Base-by-base conservation (phyloP, 1,140 invertebrate genomes). In the Drosophila pruinosa region DNA sequence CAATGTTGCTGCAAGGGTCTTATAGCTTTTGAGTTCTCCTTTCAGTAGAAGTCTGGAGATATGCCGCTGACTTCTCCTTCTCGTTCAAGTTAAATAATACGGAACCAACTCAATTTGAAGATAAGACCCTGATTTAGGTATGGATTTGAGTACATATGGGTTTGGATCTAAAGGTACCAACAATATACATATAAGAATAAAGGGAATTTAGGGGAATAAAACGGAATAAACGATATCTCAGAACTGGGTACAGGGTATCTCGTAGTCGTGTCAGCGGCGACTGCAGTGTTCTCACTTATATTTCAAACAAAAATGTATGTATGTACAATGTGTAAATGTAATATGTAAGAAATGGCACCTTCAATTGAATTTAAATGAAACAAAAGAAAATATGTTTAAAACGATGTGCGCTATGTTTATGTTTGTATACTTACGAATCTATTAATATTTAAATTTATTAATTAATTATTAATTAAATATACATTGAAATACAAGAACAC, bases 401-500 rank as follows among this genome's bases (percentile, higher is more conserved):
- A 71, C 62, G 47, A 75, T 76, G 80, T 86, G 72, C 77, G 69
- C 80, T 54, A 72, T 52, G 54, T 72, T 72, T 85, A 79, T 85
- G 77, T 86, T 86, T 86, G 80, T 41, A 41, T 83, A 79, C 59
- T 85, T 69, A 74, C 39, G 76, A 86, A 69, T 58, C 73, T 68
- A 81, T 64, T 24, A 67, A 64, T 86, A 88, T 69, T 83, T 83
- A 89, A 89, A 82, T 89, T 88, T 89, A 88, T 88, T 86, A 81
- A 85, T 86, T 85, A 76, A 88, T 75, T 89, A 88, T 86, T 89
- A 88, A 89, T 78, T 89, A 82, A 86, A 89, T 89, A 89, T 86
- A 86, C 82, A 86, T 72, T 53, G 63, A 77, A 62, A 78, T 62
- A 72, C 76, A 74, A 71, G 34, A 57, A 47, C 70, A 85, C 52